Evolutionary conservation across 2,797 vertebrate genomes (phyloP).

Genomic region (Anolis apletophallus): DNA sequence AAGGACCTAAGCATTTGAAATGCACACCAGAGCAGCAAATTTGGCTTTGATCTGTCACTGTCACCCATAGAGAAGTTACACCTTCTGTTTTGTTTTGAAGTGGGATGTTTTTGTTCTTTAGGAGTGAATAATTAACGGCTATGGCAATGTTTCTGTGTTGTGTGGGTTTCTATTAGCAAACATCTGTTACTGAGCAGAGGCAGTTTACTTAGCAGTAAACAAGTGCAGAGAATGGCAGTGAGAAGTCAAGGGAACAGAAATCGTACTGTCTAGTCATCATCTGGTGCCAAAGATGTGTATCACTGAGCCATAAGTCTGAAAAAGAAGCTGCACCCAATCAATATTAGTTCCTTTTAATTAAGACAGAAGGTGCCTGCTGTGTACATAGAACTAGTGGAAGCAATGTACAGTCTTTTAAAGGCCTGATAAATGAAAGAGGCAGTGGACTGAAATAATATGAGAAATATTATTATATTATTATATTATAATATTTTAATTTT

Average conservation of each 20-base stretch:
- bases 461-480: not conserved
- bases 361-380: slow-evolving; percentile 15
- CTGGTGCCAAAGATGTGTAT: not conserved
- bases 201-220: not conserved
- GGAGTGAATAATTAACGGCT: not conserved
- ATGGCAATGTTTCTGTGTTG: not conserved
- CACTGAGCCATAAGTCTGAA: not conserved
- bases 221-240: not conserved
- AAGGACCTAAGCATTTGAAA: not conserved
- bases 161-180: not conserved
- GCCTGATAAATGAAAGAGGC: slow-evolving; percentile 19
- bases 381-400: not conserved
- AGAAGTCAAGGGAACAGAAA: not conserved
- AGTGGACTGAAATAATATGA: slow-evolving; percentile 29
- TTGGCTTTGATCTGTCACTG: not conserved
- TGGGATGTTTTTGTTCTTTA: not conserved
- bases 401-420: slow-evolving; percentile 1
- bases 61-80: not conserved
- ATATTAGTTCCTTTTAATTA: not conserved
- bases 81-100: not conserved
- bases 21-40: not conserved
- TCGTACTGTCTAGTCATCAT: not conserved
- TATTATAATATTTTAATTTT: not conserved
- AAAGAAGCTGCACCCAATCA: not conserved
- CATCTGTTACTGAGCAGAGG: not conserved